A percentile compares a stretch with the other conserved stretches of the same genome.
Evolutionary conservation across 35 echinoderm and acorn worm species (phyloP).

Genomic region (Holothuria glaberrima): DNA sequence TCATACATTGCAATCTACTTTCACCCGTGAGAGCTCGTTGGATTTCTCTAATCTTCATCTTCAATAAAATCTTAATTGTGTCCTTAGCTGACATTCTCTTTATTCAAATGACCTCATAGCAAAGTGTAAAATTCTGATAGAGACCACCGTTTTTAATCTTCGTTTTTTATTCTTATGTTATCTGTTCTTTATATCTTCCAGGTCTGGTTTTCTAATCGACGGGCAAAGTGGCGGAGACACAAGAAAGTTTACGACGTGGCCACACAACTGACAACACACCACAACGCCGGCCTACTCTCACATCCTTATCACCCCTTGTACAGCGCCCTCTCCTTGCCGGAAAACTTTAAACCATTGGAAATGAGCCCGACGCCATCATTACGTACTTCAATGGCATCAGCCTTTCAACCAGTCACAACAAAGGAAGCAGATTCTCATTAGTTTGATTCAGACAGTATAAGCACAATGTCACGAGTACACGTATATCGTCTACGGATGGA

Average conservation of each 20-base stretch:
- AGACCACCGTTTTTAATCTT: too few relatives aligned
- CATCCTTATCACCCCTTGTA: conserved; percentile 79
- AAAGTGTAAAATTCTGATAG: too few relatives aligned
- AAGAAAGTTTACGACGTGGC: conserved; percentile 73
- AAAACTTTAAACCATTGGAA: conserved; percentile 65
- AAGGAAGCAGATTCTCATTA: background rate
- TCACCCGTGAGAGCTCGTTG: too few relatives aligned
- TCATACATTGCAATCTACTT: too few relatives aligned
- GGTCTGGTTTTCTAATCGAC: conserved; percentile 99
- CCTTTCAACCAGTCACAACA: conserved; percentile 47
- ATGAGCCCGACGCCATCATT: conserved; percentile 23
- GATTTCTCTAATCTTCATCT: too few relatives aligned
- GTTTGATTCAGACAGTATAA: too few relatives aligned
- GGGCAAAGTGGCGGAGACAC: conserved; percentile 96
- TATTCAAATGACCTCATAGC: too few relatives aligned
- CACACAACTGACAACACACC: conserved; percentile 20
- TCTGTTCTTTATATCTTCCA: background rate
- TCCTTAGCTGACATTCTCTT: too few relatives aligned
- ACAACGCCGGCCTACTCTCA: conserved; percentile 21
- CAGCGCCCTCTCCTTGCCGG: conserved; percentile 64
- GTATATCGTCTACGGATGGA: too few relatives aligned
- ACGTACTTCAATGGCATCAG: conserved; percentile 30
- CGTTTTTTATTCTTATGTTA: too few relatives aligned
- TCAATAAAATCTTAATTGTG: too few relatives aligned
- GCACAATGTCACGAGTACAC: too few relatives aligned